Base-by-base conservation (phyloP, 1,140 invertebrate genomes). In the Drosophila takahashii region DNA sequence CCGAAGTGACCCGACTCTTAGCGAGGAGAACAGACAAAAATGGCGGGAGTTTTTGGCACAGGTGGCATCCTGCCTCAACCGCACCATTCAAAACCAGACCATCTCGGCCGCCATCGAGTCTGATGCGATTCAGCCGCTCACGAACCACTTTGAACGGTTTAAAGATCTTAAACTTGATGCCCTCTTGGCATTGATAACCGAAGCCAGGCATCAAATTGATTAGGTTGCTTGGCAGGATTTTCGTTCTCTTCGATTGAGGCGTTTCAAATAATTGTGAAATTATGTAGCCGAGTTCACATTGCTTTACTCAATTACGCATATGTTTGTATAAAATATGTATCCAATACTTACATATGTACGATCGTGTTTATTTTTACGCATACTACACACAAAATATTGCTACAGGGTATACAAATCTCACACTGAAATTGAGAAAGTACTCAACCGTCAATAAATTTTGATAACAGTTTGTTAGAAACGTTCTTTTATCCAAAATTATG, bases 81-180 rank as follows among this genome's bases (percentile, higher is more conserved):
- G 85, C 62, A 91, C 90, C 27, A 90, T 91, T 37, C 87, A 92
- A 52, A 85, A 90, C 66, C 91, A 92, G 47, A 91, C 90, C 53
- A 90, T 92, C 48, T 90, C 81, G 15, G 91, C 89, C 26, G 90
- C 87, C 29, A 92, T 92, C 50, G 91, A 92, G 45, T 91, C 90
- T 1, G 87, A 92, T 72, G 85, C 87, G n/a, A 91, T 92, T 60
- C 81, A 92, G 60, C 90, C 90, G 27, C 69, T 92, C 51, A 89
- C 92, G 76, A 60, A 90, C 71, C 91, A 92, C 66, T 91, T 92
- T 65, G 90, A 90, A 34, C 87, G 90, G 54, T 92, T 92, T 45
- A 80, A 91, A 66, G 81, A 91, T 62, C 66, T 92, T 26, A 91
- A 92, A 59, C 61, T 92, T 15, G 91, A 92, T 67, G 85, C 90